Evolutionary conservation across 2,888 invertebrate genomes (phyloP).

Genomic region (Emesis furor): DNA sequence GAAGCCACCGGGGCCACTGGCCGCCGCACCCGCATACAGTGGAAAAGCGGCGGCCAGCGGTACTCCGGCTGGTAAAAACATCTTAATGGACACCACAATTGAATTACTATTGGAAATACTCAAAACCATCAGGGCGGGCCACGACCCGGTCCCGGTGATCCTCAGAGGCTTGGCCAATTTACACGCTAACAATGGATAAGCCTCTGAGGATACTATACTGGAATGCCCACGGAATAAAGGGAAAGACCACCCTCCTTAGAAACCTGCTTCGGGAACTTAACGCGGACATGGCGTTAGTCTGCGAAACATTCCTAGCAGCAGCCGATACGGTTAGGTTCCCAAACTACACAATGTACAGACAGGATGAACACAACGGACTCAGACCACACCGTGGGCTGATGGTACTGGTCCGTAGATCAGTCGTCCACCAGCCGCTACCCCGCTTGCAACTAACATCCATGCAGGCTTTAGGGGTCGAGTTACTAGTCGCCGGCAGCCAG

Average conservation of each 20-base stretch:
- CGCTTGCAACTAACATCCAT: neutral
- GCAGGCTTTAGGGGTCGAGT: neutral
- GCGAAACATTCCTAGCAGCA: neutral
- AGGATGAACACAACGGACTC: neutral
- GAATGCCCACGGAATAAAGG: neutral
- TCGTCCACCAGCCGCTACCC: neutral
- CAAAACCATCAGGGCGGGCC: neutral
- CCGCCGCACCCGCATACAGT: neutral
- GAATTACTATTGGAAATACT: neutral
- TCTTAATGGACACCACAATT: neutral
- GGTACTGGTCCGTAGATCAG: neutral
- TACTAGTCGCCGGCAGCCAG: neutral
- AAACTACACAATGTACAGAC: neutral
- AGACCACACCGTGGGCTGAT: neutral
- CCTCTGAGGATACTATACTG: neutral
- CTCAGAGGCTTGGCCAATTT: neutral
- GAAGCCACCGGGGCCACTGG: neutral
- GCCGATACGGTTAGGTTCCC: neutral
- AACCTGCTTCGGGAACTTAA: neutral
- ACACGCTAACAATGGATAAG: neutral
- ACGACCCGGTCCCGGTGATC: neutral
- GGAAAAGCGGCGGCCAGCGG: neutral
- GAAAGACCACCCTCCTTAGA: neutral
- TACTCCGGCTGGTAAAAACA: neutral
- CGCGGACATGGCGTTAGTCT: neutral